A percentile compares a stretch with the other conserved stretches of the same genome.
Evolutionary conservation across 2,113 vertebrate species (phyloP).

Genomic region (Miniopterus natalensis): DNA sequence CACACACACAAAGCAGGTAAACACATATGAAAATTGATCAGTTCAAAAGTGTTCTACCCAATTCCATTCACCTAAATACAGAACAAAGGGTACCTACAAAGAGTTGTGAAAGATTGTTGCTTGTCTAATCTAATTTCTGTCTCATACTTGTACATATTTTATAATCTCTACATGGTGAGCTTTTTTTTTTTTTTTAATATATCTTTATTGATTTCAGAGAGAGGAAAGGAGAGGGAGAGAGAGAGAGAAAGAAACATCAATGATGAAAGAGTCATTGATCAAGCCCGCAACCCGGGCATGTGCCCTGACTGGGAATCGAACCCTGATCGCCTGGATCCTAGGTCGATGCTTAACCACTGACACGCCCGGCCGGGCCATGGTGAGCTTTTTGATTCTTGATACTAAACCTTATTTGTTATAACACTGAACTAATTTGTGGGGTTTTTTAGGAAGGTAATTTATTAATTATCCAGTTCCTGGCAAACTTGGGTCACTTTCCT

Average conservation of each 20-base stretch:
- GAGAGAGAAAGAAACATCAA: too few species aligned
- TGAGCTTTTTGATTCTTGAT: not conserved
- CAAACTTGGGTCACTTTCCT: not conserved
- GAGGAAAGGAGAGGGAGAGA: too few species aligned
- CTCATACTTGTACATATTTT: not conserved
- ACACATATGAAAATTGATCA: not conserved
- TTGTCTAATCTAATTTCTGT: not conserved
- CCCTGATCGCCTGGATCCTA: too few species aligned
- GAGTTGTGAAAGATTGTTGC: not conserved
- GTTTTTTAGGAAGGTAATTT: not conserved
- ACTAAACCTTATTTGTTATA: conserved; percentile 22
- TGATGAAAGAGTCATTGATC: too few species aligned
- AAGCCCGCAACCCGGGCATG: too few species aligned
- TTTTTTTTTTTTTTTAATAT: not conserved
- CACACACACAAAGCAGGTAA: not conserved
- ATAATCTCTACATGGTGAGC: not conserved
- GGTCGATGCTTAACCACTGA: too few species aligned
- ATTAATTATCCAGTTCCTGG: not conserved
- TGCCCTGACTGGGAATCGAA: too few species aligned
- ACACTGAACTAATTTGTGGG: not conserved
- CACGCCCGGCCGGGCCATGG: not conserved
- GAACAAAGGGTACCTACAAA: not conserved
- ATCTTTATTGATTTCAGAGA: too few species aligned
- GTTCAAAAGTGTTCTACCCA: not conserved
- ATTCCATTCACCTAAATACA: not conserved